Conservation (phyloP, 2,797 vertebrate species). For the Denticeps clupeoides region DNA sequence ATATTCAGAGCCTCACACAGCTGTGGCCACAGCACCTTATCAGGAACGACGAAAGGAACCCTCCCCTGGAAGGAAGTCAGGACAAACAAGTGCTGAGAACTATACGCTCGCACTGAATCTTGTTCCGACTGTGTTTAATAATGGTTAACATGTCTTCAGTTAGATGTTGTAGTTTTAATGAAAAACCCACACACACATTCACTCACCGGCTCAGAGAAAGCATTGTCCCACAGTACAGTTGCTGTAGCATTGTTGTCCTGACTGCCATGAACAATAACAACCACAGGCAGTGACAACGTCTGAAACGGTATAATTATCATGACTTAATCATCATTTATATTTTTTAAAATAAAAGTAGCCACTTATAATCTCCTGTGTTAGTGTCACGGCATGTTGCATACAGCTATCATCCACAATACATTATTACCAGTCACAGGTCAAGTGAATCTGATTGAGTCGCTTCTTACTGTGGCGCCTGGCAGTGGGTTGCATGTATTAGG, state of each 20-base stretch:
- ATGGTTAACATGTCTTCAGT: too few relatives aligned
- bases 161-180: too few relatives aligned
- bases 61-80: slow-evolving; percentile 58
- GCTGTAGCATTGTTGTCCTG: slow-evolving; percentile 95
- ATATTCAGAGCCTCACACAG: slow-evolving; percentile 87
- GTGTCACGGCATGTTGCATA: too few relatives aligned
- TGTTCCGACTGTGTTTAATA: too few relatives aligned
- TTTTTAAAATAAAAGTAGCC: neutral
- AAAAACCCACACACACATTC: neutral
- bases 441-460: too few relatives aligned
- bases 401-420: too few relatives aligned
- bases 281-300: slow-evolving; percentile 88
- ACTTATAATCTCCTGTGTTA: too few relatives aligned
- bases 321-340: too few relatives aligned
- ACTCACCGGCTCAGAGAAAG: slow-evolving; percentile 87
- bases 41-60: slow-evolving; percentile 82
- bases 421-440: too few relatives aligned
- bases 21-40: slow-evolving; percentile 89
- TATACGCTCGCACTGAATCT: too few relatives aligned
- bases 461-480: too few relatives aligned
- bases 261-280: slow-evolving; percentile 91
- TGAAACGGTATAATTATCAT: slow-evolving; percentile 23
- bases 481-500: too few relatives aligned
- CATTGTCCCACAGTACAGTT: slow-evolving; percentile 92
- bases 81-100: neutral